Base-by-base conservation (phyloP, 92 coral and sea anemone genomes). In the Zoanthus sociatus region DNA sequence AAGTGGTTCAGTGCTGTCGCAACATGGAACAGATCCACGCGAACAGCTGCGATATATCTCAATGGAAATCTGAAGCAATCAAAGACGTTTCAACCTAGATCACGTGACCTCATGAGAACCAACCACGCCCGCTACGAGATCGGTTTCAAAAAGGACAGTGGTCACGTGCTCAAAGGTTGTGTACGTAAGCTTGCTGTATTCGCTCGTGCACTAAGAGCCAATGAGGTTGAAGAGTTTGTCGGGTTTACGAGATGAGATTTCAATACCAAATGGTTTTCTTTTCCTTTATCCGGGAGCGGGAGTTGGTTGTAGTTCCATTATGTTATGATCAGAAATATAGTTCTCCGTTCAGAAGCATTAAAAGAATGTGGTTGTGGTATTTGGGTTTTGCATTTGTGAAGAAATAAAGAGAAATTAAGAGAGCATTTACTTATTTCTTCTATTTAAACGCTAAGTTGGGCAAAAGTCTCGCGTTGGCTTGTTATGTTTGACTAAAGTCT, bases 121-220 rank as follows among this genome's bases (percentile, higher is more conserved):
- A 77, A 77, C 51, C 83, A 77, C 13, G 83, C 83, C 44, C 83
- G 48, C 7, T 77, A 77, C 45, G 69, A 55, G 12, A 55, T 77
- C 18, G 83, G 83, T 42, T 67, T 77, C 9, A 77, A 77, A 42
- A 77, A 55, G 50, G 83, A 77, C 83, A 53, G 68, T n/a, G 83
- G 83, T 54, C 68, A 77, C 83, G 83, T 77, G 48, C 14, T 77
- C 20, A 77, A 55, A 26, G 83, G 83, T 16, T 77, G 83, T 42
- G 13, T 77, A 13, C 30, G 48, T 60, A 60, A 55, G 47, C 50
- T 77, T 67, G 83, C 21, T 9, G 83, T 77, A 42, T 77, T 77
- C 47, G 83, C 83, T 55, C 83, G 83, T 53, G 50, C 83, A 15
- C 83, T 77, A 47, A 77, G 30, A 9, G 67, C 83, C 3, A 33